Conservation (phyloP, 2,797 vertebrate genomes). For the Pangasius sanitwongsei region DNA sequence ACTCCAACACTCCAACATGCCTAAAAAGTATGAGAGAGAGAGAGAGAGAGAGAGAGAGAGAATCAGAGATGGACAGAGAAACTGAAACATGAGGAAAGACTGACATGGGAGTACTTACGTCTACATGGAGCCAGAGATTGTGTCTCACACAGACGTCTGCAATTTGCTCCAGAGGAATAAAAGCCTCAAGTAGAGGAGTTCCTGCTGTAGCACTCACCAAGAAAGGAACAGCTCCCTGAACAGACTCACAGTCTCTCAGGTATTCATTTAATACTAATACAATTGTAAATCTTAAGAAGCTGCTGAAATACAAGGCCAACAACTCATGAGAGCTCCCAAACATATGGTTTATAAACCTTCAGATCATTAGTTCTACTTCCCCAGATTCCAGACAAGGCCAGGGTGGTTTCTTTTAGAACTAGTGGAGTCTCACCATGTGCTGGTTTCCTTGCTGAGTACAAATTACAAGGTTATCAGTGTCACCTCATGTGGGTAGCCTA, state of each 20-base stretch:
- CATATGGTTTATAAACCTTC: not conserved
- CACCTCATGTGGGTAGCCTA: not conserved
- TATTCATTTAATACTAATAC: not conserved
- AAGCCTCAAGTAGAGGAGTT: slow-evolving; percentile 82
- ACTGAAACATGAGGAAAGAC: not conserved
- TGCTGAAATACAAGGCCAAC: not conserved
- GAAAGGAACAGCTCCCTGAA: slow-evolving; percentile 78
- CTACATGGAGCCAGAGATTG: slow-evolving; percentile 78
- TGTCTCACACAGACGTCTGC: slow-evolving; percentile 76
- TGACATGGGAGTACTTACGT: slow-evolving; percentile 68
- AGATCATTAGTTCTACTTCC: not conserved
- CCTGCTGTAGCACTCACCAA: slow-evolving; percentile 82
- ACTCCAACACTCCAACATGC: not conserved
- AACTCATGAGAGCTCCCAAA: not conserved
- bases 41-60: slow-evolving; percentile 20
- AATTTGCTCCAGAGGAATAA: slow-evolving; percentile 80
- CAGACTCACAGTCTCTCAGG: slow-evolving; percentile 21
- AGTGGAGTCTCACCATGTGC: not conserved
- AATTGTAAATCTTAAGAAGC: not conserved
- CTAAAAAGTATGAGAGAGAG: not conserved
- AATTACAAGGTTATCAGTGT: not conserved
- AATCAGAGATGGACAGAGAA: not conserved
- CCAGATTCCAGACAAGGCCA: not conserved
- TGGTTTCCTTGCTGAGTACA: not conserved
- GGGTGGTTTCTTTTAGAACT: not conserved